Evolutionary conservation across 2,113 vertebrate species (phyloP), one percentile per base, ranked within the genome.

Genomic region (Ammodytes dubius): DNA sequence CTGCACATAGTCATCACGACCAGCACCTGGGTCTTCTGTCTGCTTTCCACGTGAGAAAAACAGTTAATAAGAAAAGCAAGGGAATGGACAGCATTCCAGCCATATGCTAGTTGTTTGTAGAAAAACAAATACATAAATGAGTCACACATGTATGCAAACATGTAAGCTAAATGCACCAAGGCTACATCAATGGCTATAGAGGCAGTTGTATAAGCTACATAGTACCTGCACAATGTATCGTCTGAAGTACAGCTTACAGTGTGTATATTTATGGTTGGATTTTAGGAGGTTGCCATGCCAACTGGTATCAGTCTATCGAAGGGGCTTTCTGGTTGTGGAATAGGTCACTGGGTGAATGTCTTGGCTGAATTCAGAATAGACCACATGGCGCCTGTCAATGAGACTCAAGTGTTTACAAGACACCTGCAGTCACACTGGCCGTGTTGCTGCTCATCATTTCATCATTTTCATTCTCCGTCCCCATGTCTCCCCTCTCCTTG

Each of bases 391-490:
- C 54, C 74, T 83, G 81, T 64, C 83, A 88, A 78, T 82, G 68
- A 46, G 39, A 70, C 59, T 71, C 46, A 76, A 89, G 56, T 57
- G 87, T 88, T 74, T 92, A 84, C 61, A 91, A 84, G 37, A 84
- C 90, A 90, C 85, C 90, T 89, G 86, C 82, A 88, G 86, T 74
- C 85, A 35, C 11, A 1, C 37, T 6, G 35, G 39, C 77, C 75
- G 84, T 19, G 77, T 15, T 78, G 46, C 47, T 43, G 74, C 74
- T 74, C 75, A 77, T 89, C 40, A 77, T 88, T 70, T 74, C 42
- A 76, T 76, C 37, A 63, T 73, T 2, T 45, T 40, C 40, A 67
- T 35, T 56, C 42, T 74, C 58, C 1, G 27, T 27, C 27, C 27
- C 59, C 0, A 13, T 0, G 27, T 64, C 79, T 66, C 19, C 45